Percentiles rank a stretch among this genome's conserved stretches.
These are phyloP conservation scores for Berghia stephanieae DNA, from an alignment of 1,140 invertebrate genomes.

Conservation along the genomic window DNA sequence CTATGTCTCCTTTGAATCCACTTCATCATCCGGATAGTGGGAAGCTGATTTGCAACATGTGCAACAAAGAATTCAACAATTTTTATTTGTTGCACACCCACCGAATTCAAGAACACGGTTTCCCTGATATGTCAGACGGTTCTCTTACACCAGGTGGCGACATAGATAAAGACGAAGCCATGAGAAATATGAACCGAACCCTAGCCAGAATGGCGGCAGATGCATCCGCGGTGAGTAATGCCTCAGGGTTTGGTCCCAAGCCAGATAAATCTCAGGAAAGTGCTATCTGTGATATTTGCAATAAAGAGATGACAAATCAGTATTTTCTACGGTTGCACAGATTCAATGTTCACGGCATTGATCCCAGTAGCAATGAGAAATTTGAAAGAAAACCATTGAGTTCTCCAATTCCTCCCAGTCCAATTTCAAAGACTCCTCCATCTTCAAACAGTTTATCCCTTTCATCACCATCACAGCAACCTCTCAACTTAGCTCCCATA, in stretches of 20 bases:
- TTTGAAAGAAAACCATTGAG: not conserved
- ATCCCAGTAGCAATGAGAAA: slow-evolving; percentile 31
- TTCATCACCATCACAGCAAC: slow-evolving; percentile 14
- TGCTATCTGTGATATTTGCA: slow-evolving; percentile 96
- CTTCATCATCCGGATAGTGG: not conserved
- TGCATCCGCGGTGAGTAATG: slow-evolving; percentile 31
- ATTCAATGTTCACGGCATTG: slow-evolving; percentile 98
- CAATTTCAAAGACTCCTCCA: slow-evolving; percentile 25
- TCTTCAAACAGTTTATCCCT: slow-evolving; percentile 12
- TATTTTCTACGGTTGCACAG: slow-evolving; percentile 99
- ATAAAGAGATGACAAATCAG: slow-evolving; percentile 98
- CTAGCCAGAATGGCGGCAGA: slow-evolving; percentile 37
- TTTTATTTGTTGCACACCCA: slow-evolving; percentile 62
- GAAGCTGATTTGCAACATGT: slow-evolving; percentile 54
- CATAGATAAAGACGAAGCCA: slow-evolving; percentile 35
- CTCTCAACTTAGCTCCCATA: slow-evolving; percentile 32
- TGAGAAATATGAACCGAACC: slow-evolving; percentile 36
- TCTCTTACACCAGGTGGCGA: slow-evolving; percentile 40
- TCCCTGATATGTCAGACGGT: slow-evolving; percentile 46
- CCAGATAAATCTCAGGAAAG: slow-evolving; percentile 54
- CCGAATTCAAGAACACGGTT: slow-evolving; percentile 59
- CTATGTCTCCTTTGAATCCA: not conserved
- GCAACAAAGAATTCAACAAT: slow-evolving; percentile 61
- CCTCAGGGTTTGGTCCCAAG: slow-evolving; percentile 17
- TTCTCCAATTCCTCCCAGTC: not conserved